Evolutionary conservation across 1,140 invertebrate genomes (phyloP), one percentile per base, ranked within the genome.

Genomic region (Trialeurodes vaporariorum): DNA sequence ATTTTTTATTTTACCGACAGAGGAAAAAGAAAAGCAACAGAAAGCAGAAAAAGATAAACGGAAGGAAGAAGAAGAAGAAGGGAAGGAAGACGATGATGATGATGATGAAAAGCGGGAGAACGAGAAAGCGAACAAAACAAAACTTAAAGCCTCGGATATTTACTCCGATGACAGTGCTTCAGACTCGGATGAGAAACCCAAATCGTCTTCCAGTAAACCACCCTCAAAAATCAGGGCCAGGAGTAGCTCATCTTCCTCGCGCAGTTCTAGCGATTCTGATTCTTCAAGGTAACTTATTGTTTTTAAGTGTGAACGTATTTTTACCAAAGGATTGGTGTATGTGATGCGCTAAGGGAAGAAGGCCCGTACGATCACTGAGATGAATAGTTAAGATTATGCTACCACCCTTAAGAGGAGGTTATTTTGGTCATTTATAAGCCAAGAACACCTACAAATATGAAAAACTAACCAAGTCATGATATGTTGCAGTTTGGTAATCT

Each of bases 81-180:
- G 81, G 26, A 79, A 84, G 61, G 82, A 86, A 71, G 79, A 84
- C 70, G 79, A 83, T 71, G 81, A 82, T 27, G 79, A 79, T 68
- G 79, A 81, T 27, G 73, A 65, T 69, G 49, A 70, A 69, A 24
- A 71, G 69, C 75, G 81, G 74, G 34, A 49, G 17, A 49, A 49
- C 17, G 34, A 49, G 17, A 49, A 49, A 49, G 77, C 79, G 68
- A 73, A 77, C 67, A 71, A 73, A 22, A 78, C 77, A 1, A 85
- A 84, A 72, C 79, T 94, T 64, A 96, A 94, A 80, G 91, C 93
- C 0, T 94, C 92, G 0, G 94, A 98, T 79, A 94, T 71, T 64
- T 71, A 71, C 65, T 71, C 70, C 0, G 94, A 97, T 77, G 94
- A 96, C 71, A 94, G 92, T 71, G 92, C 90, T 12, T 92, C 88